Base-by-base conservation (phyloP, 2,797 vertebrate species). In the Syngnathus acus region DNA sequence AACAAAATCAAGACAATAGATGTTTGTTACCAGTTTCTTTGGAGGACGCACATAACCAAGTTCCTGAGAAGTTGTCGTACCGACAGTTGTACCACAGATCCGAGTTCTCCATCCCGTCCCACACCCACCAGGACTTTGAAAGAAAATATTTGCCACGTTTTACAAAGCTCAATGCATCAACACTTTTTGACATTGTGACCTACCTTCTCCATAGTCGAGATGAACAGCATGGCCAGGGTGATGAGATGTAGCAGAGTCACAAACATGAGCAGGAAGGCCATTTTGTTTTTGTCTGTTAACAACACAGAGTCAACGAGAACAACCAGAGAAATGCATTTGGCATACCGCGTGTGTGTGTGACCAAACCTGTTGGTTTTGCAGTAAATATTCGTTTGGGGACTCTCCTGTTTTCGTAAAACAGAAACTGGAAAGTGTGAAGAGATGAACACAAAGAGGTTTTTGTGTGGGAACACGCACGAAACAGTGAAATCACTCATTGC, bases 161-260 rank as follows among this genome's bases (percentile, higher is more conserved):
- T n/a, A 48, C 17, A 37, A 16, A 21, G 26, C 21, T 62, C 45
- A 8, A 13, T 62, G 26, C 21, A 45, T 62, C 10, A 37, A 9
- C 53, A 51, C 19, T 13, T 45, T 26, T 17, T 38, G 19, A 63
- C 47, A 53, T 39, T 3, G 9, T 5, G 10, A 17, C 1, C 16
- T 83, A 96, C 94, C 92, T 95, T 96, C 75, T 94, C 94, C 91
- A 95, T 86, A 45, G 94, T 95, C 68, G 94, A 92, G 62, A 96
- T 93, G n/a, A 95, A 94, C 65, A 95, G 90, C 78, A 94, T 89
- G n/a, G 93, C 90, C 76, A 97, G 89, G 37, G 92, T 94, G 78
- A 93, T 83, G 72, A 97, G 89, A 73, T 96, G 95, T 48, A 95
- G 87, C 67, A 94, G 87, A 17, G 92, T 95, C 74, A 96, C 89